Base-by-base conservation (phyloP, 2,113 vertebrate genomes). In the Melanerpes formicivorus region DNA sequence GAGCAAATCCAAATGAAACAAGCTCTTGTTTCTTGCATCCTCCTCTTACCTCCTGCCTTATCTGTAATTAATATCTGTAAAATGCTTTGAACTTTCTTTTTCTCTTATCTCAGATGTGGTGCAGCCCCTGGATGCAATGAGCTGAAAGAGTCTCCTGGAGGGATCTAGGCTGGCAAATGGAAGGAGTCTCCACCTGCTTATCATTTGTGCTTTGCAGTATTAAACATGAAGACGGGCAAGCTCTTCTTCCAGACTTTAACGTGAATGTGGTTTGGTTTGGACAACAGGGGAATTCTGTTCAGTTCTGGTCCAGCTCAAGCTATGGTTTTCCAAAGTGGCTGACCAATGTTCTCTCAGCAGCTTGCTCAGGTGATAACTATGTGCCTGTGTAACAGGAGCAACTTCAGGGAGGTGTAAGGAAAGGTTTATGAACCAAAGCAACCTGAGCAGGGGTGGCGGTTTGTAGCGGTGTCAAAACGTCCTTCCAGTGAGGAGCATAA, bases 31-130 rank as follows among this genome's bases (percentile, higher is more conserved):
- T 82, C 59, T 83, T 29, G 69, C 40, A 77, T 48, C 69, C 48
- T 85, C 88, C 56, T 80, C 69, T 82, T 60, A 80, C 87, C 81
- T 71, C 52, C 64, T 80, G 19, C n/a, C 9, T 90, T 90, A 82
- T 46, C 79, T 76, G 23, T 89, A 92, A 92, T 87, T 77, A 87
- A 55, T 70, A 87, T 84, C 63, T 84, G n/a, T 29, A 32, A 82
- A 92, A 66, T 1, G 13, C 64, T 94, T 71, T 77, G 81, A 82
- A 90, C 74, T 70, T 76, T 62, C 62, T 44, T 93, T 80, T 90
- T 69, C 80, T 78, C 52, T 94, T 96, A 90, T 77, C 92, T 90
- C 34, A 50, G 60, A 40, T 5, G 0, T 1, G 14, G 80, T 5
- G 2, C 63, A 76, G 80, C 37, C 81, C 25, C 46, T 74, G 75